phyloP scores from a whole-genome alignment of 2,113 vertebrate species.

The Aegotheles bennettii region DNA sequence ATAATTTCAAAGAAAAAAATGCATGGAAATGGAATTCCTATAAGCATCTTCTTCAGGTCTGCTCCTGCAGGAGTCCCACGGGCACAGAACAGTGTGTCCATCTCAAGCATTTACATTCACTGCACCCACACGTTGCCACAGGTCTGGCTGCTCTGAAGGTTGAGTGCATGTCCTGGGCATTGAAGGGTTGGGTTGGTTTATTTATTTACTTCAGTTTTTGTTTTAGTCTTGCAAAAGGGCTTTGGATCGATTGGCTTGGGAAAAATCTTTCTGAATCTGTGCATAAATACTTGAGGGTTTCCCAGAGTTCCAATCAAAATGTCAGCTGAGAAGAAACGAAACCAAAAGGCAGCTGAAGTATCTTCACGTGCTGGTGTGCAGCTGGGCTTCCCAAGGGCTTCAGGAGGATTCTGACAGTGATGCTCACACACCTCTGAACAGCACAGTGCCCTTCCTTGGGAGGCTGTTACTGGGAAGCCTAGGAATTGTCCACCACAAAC shows the following conservation, averaged over 20 bases:
- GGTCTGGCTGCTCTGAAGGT: not conserved
- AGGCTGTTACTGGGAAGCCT: rapidly evolving
- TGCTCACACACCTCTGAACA: rapidly evolving
- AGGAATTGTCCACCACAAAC: not conserved
- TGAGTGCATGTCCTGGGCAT: not conserved
- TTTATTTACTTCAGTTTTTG: not conserved
- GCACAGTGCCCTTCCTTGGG: rapidly evolving
- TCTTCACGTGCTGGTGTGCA: not conserved
- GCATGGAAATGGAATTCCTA: not conserved
- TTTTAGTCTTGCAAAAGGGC: not conserved
- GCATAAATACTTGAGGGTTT: not conserved
- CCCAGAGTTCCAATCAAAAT: not conserved
- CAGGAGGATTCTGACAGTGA: not conserved
- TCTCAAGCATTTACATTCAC: rapidly evolving
- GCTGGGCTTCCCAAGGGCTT: not conserved
- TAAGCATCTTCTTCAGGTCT: not conserved
- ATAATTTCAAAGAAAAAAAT: not conserved
- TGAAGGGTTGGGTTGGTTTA: not conserved
- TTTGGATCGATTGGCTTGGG: not conserved
- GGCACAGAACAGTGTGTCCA: not conserved
- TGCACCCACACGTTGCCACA: rapidly evolving
- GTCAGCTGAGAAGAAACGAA: not conserved
- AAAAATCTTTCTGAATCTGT: not conserved
- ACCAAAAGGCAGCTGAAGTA: not conserved
- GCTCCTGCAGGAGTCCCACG: not conserved